Base-by-base conservation (phyloP, 2,113 vertebrate species). In the Seriola rivoliana region DNA sequence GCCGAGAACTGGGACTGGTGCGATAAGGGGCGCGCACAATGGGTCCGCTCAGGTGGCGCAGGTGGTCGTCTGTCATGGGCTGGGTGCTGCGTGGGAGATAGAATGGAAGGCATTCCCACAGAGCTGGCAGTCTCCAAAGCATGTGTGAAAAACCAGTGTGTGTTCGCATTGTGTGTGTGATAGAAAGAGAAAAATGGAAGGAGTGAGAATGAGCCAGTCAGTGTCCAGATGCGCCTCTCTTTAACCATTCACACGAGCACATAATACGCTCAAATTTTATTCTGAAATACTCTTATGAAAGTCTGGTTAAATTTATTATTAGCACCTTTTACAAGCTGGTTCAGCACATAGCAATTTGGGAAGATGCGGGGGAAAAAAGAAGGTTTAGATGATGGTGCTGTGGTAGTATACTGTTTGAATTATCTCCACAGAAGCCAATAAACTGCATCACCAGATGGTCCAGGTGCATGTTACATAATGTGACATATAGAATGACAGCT, bases 21-120 rank as follows among this genome's bases (percentile, higher is more conserved):
- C 6, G 93, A 94, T 94, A 93, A 94, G 92, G 32, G 50, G 58
- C 13, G 40, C 1, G 63, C 81, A 94, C 92, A 94, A 94, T 92
- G 88, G 90, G 44, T 25, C 79, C 0, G 80, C 84, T 88, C 92
- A 83, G 90, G 92, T 91, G 87, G 91, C 1, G 70, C 90, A 88
- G 90, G 89, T 86, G 87, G 89, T 89, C 81, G 88, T 92, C 91
- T 64, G 88, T 92, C 91, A 93, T 55, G 69, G 17, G 73, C 68
- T 1, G 71, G 48, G 71, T 85, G 88, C 85, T 8, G 79, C 13
- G 10, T n/a, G 0, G 60, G 69, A 86, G 88, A 90, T 88, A 89
- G 85, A 84, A 74, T 4, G 78, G 62, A 38, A 71, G 54, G 85
- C 69, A 48, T 78, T 74, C 82, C 84, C 78, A 70, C 64, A 4